phyloP scores from a whole-genome alignment of 2,113 vertebrate genomes.

The Hypocryptadius cinnamomeus region DNA sequence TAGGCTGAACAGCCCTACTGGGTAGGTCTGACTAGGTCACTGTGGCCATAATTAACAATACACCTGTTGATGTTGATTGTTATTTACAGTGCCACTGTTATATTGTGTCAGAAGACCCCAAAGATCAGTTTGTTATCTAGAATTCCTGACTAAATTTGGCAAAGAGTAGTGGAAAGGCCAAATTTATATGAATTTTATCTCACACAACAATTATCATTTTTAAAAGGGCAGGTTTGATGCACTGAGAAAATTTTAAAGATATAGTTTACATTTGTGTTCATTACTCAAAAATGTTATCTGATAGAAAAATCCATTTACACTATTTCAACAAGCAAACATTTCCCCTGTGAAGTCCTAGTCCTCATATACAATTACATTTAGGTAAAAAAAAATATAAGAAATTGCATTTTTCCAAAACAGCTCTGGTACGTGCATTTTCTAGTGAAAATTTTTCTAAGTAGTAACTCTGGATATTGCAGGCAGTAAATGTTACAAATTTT shows the following conservation, averaged over 20 bases:
- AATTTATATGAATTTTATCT: slow-evolving; percentile 37
- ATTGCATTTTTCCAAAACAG: neutral
- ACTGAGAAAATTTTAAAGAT: slow-evolving; percentile 8
- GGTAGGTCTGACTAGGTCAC: neutral
- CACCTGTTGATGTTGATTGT: neutral
- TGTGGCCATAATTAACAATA: neutral
- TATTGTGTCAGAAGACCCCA: neutral
- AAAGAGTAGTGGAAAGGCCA: slow-evolving; percentile 29
- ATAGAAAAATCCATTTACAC: neutral
- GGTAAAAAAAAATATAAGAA: neutral
- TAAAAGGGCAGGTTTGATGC: slow-evolving; percentile 34
- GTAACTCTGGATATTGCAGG: neutral
- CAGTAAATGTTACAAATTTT: neutral
- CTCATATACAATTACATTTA: neutral
- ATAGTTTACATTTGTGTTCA: neutral
- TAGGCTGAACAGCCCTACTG: neutral
- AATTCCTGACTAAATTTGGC: slow-evolving; percentile 22
- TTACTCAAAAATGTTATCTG: neutral
- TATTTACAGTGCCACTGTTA: neutral
- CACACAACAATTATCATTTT: slow-evolving; percentile 17
- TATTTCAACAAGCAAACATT: neutral
- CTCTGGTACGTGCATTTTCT: neutral
- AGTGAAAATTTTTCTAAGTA: neutral
- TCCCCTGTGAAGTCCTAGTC: neutral
- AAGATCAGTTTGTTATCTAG: slow-evolving; percentile 11